These are phyloP conservation scores for Poeciliopsis turrubarensis DNA, from an alignment of 2,113 vertebrate genomes.

Conservation along the genomic window DNA sequence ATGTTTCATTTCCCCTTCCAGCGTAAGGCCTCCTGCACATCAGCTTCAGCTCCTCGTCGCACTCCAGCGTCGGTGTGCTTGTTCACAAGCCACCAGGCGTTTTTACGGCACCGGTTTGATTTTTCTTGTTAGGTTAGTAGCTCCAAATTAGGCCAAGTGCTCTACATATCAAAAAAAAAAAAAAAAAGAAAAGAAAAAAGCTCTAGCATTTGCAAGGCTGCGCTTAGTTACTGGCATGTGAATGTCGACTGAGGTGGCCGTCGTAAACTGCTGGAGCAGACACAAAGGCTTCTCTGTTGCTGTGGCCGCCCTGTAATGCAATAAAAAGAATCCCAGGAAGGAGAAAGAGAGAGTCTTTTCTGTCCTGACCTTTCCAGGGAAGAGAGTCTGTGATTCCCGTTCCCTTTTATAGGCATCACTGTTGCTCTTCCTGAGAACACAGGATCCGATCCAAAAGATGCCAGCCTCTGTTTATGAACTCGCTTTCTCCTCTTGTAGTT, in stretches of 20 bases:
- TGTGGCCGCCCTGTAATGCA: background rate
- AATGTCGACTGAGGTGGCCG: background rate
- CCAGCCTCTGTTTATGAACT: background rate
- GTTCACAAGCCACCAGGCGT: no score
- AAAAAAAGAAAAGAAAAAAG: background rate
- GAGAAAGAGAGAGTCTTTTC: slow-evolving; percentile 1
- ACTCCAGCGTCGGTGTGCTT: no score
- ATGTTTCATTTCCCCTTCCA: background rate
- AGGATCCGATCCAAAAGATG: slow-evolving; percentile 1
- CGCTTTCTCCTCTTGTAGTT: slow-evolving; percentile 7
- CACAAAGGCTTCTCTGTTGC: slow-evolving; percentile 4
- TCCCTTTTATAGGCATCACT: slow-evolving; percentile 54
- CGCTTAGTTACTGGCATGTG: background rate
- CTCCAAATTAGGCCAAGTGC: background rate
- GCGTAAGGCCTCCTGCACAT: background rate
- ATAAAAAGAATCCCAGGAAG: background rate
- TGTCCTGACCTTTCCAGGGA: background rate
- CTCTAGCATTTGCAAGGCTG: background rate
- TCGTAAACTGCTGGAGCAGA: background rate
- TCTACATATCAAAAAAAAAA: no score
- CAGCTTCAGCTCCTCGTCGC: no score
- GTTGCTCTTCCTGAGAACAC: slow-evolving; percentile 13
- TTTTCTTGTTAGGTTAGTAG: background rate
- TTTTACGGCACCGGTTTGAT: background rate
- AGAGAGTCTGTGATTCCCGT: slow-evolving; percentile 7